These are phyloP conservation scores for Chlamydotis undulata DNA, from an alignment of 2,113 vertebrate species.

Conservation along the genomic window DNA sequence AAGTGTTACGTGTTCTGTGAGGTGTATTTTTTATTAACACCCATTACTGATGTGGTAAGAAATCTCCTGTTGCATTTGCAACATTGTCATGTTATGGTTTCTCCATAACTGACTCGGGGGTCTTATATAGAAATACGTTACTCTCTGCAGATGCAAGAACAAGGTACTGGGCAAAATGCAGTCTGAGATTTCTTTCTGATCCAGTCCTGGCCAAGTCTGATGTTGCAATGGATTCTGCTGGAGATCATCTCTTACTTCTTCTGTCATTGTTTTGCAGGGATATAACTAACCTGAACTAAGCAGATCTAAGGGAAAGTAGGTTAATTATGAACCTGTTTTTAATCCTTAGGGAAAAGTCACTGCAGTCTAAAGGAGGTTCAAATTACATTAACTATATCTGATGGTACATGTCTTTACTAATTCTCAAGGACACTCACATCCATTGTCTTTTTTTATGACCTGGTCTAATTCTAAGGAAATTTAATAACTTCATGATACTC, in stretches of 20 bases:
- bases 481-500: not conserved
- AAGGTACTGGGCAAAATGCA: not conserved
- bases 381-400: not conserved
- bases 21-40: not conserved
- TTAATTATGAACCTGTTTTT: not conserved
- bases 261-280: not conserved
- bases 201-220: not conserved
- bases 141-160: not conserved
- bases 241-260: not conserved
- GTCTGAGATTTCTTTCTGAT: not conserved
- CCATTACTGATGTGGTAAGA: not conserved
- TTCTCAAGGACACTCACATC: not conserved
- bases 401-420: not conserved
- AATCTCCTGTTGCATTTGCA: not conserved
- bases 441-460: not conserved
- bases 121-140: not conserved
- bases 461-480: not conserved
- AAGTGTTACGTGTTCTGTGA: not conserved
- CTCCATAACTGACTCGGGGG: not conserved
- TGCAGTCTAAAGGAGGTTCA: not conserved
- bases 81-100: not conserved
- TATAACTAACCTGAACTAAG: not conserved
- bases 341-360: not conserved
- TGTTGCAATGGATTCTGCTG: not conserved
- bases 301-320: not conserved